Conservation (phyloP, 2,888 invertebrate species). For the Reticulitermes lucifugus region DNA sequence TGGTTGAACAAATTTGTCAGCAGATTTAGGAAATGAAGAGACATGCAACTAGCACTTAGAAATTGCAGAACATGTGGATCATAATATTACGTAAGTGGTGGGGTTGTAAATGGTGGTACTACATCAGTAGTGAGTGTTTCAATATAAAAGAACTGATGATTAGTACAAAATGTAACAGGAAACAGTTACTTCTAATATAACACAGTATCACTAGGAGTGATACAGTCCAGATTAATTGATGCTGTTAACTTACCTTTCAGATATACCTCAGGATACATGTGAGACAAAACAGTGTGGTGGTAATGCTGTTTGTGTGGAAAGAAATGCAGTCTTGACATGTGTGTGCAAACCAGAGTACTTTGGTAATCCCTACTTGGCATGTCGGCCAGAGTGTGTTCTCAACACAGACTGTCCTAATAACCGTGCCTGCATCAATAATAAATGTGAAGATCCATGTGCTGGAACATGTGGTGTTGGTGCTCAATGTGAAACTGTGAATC, state of each 20-base stretch:
- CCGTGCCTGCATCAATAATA: constrained; percentile 80
- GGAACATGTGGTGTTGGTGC: constrained; percentile 82
- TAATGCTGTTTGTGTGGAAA: constrained; percentile 77
- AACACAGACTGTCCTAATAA: constrained; percentile 81
- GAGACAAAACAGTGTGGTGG: constrained; percentile 78
- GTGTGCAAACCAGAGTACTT: constrained; percentile 79
- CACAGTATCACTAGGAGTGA: too few relatives aligned
- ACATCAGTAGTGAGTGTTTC: too few relatives aligned
- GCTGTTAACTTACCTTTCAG: constrained; percentile 58
- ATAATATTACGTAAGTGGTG: too few relatives aligned
- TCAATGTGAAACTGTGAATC: constrained; percentile 78
- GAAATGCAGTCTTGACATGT: constrained; percentile 75
- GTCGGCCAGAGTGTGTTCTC: constrained; percentile 83
- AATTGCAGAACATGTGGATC: too few relatives aligned
- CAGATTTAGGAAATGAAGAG: too few relatives aligned
- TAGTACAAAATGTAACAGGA: too few relatives aligned
- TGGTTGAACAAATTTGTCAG: too few relatives aligned
- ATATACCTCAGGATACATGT: constrained; percentile 67
- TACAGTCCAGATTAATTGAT: background rate
- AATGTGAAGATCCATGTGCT: constrained; percentile 81
- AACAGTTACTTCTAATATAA: too few relatives aligned
- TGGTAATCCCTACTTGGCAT: constrained; percentile 83
- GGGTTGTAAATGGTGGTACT: too few relatives aligned
- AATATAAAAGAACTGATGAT: too few relatives aligned
- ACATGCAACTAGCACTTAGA: too few relatives aligned